A percentile compares a stretch with the other conserved stretches of the same genome.
Conservation (phyloP, 2,888 invertebrate genomes). For the Dynastes hyllus region DNA sequence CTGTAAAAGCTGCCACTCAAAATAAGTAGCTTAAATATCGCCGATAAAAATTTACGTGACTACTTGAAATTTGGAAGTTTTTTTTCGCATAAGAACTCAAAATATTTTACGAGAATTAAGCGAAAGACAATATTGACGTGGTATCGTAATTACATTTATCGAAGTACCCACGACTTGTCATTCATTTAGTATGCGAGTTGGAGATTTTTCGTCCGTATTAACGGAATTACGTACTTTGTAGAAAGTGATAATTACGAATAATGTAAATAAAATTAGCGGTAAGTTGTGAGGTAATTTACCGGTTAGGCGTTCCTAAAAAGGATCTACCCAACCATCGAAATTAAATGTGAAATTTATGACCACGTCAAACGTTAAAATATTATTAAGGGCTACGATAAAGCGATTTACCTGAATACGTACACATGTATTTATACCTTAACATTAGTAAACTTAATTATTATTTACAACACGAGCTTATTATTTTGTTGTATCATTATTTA, state of each 20-base stretch:
- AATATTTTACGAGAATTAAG: slow-evolving; percentile 17
- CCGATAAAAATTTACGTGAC: slow-evolving; percentile 18
- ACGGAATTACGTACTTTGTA: slow-evolving; percentile 15
- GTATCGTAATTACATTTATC: slow-evolving; percentile 13
- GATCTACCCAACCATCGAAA: slow-evolving; percentile 18
- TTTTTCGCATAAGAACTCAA: background rate
- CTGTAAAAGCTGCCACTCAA: slow-evolving; percentile 30
- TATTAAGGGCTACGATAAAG: slow-evolving; percentile 18
- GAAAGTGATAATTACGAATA: slow-evolving; percentile 7
- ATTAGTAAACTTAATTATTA: slow-evolving; percentile 20
- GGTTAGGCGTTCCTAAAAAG: slow-evolving; percentile 9
- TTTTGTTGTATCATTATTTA: slow-evolving; percentile 22
- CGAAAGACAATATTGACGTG: slow-evolving; percentile 1
- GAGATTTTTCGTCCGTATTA: slow-evolving; percentile 6
- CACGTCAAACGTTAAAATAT: slow-evolving; percentile 37
- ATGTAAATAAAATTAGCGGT: slow-evolving; percentile 24
- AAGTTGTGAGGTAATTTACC: slow-evolving; percentile 32
- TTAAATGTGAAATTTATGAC: slow-evolving; percentile 39
- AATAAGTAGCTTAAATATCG: slow-evolving; percentile 11
- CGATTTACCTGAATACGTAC: background rate
- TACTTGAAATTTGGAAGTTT: slow-evolving; percentile 19
- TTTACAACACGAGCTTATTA: slow-evolving; percentile 7
- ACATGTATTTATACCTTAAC: slow-evolving; percentile 1
- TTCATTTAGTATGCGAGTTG: background rate
- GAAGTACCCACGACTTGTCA: slow-evolving; percentile 6